A percentile compares a stretch with the other conserved stretches of the same genome.
phyloP scores from a whole-genome alignment of 2,113 vertebrate species.

The Microcebus tavaratra region DNA sequence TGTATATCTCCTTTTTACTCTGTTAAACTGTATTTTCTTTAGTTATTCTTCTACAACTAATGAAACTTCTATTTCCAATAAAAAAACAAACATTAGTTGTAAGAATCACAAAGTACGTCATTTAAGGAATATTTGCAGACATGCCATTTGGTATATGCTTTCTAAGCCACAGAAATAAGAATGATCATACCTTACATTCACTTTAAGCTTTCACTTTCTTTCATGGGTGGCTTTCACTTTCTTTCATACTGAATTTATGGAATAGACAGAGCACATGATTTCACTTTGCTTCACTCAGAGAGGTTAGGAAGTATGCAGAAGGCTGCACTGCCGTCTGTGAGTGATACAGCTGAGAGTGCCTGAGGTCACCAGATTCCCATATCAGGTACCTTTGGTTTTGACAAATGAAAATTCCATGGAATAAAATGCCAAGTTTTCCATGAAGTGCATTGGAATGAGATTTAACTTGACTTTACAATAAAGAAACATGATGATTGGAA shows the following conservation, averaged over 20 bases:
- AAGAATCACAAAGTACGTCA: not conserved
- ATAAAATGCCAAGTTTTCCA: not conserved
- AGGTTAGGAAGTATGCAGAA: not conserved
- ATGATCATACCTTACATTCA: not conserved
- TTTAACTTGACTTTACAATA: not conserved
- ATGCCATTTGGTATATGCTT: not conserved
- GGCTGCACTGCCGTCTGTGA: not conserved
- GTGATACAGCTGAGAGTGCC: not conserved
- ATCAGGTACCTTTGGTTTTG: not conserved
- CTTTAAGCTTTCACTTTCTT: not conserved
- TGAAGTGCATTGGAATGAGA: not conserved
- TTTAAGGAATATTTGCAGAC: not conserved
- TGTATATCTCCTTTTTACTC: not conserved
- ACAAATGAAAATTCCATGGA: not conserved
- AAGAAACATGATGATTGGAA: not conserved
- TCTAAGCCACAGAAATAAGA: not conserved
- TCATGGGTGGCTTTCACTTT: not conserved
- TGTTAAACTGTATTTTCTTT: not conserved
- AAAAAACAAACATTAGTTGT: not conserved
- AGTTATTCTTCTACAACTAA: not conserved
- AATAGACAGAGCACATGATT: not conserved
- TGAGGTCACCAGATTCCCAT: not conserved
- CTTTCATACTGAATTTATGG: not conserved
- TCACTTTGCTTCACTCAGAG: not conserved
- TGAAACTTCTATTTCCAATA: not conserved